phyloP scores from a whole-genome alignment of 2,888 invertebrate genomes.

The Stenolophus ochropezus region DNA sequence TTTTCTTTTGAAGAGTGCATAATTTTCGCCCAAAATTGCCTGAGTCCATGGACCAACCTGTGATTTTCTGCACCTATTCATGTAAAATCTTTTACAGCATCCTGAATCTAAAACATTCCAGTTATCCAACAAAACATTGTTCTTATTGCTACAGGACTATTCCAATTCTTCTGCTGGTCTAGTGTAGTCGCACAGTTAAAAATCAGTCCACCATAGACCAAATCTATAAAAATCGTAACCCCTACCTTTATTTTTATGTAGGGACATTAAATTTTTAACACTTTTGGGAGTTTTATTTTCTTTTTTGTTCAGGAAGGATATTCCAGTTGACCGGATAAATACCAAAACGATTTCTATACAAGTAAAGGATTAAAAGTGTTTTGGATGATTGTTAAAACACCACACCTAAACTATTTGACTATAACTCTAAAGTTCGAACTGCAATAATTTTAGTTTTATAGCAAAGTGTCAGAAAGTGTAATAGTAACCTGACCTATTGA shows the following conservation, averaged over 20 bases:
- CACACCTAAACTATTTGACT: slow-evolving; percentile 25
- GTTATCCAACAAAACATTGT: background rate
- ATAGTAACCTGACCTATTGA: slow-evolving; percentile 47
- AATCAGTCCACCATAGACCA: slow-evolving; percentile 45
- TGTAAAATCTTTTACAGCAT: slow-evolving; percentile 36
- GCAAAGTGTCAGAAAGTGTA: slow-evolving; percentile 42
- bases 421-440: slow-evolving; percentile 31
- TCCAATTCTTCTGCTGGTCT: background rate
- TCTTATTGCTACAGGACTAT: background rate
- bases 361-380: background rate
- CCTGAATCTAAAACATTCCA: slow-evolving; percentile 31
- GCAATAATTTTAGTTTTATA: slow-evolving; percentile 33
- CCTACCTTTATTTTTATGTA: slow-evolving; percentile 61
- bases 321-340: background rate
- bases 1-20: no score
- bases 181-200: slow-evolving; percentile 34
- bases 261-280: slow-evolving; percentile 64
- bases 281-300: slow-evolving; percentile 56
- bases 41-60: slow-evolving; percentile 1
- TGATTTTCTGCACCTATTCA: slow-evolving; percentile 34
- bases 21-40: background rate
- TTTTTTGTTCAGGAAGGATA: slow-evolving; percentile 26
- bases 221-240: slow-evolving; percentile 60
- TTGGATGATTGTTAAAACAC: slow-evolving; percentile 4
- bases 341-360: background rate